Conservation (phyloP, 2,888 invertebrate species). For the Sylvicola fuscatus region DNA sequence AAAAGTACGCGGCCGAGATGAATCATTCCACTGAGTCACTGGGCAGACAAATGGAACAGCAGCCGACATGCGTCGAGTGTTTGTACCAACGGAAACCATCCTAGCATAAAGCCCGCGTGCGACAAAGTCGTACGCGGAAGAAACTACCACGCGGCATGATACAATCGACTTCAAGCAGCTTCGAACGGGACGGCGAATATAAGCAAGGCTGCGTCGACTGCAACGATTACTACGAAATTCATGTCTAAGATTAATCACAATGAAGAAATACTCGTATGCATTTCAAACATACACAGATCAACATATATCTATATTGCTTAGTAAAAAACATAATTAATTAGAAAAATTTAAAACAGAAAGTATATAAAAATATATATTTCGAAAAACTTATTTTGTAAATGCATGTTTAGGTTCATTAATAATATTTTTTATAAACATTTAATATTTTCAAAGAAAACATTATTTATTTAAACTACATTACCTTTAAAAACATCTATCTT, state of each 20-base stretch:
- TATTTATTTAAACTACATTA: too few species aligned
- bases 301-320: conserved; percentile 1
- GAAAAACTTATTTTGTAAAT: too few species aligned
- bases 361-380: too few species aligned
- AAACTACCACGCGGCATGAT: conserved; percentile 22
- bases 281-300: not conserved
- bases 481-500: too few species aligned
- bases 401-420: too few species aligned
- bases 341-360: too few species aligned
- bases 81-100: conserved; percentile 41
- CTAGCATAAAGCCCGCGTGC: conserved; percentile 40
- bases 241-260: conserved; percentile 26
- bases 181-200: conserved; percentile 10
- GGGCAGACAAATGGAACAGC: conserved; percentile 35
- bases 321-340: not conserved
- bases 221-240: conserved; percentile 32
- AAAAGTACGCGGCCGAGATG: conserved; percentile 13
- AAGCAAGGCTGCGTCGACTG: conserved; percentile 21
- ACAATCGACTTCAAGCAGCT: conserved; percentile 10
- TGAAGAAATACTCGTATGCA: not conserved
- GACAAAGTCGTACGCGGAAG: conserved; percentile 40
- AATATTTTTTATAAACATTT: too few species aligned
- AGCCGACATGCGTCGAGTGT: conserved; percentile 50
- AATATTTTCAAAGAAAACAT: too few species aligned
- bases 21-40: conserved; percentile 34